Evolutionary conservation across 2,888 invertebrate species (phyloP).

Genomic region (Carpatolechia fugitivella): DNA sequence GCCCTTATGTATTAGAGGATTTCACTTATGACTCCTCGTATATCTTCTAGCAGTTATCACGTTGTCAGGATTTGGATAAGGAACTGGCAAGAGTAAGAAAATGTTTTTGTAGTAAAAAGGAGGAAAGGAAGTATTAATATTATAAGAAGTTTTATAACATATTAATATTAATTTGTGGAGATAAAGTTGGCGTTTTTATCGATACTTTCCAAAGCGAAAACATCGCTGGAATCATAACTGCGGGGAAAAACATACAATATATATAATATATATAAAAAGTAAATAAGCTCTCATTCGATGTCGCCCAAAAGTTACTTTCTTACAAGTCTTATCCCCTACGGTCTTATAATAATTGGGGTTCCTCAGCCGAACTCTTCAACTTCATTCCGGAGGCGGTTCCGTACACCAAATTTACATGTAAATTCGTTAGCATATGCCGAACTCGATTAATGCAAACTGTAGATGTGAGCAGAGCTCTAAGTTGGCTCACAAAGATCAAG

Average conservation of each 20-base stretch:
- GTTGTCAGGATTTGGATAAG: background rate
- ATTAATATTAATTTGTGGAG: too few relatives aligned
- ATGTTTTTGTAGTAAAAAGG: too few relatives aligned
- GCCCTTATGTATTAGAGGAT: background rate
- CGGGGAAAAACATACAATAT: too few relatives aligned
- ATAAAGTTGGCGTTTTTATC: too few relatives aligned
- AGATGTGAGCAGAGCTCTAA: background rate
- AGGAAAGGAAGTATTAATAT: too few relatives aligned
- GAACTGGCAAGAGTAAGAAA: too few relatives aligned
- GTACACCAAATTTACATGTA: slow-evolving; percentile 17
- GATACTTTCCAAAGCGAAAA: too few relatives aligned
- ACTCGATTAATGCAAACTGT: background rate
- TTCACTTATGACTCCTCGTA: background rate
- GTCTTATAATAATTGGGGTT: slow-evolving; percentile 6
- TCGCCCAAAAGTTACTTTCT: background rate
- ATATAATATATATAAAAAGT: too few relatives aligned
- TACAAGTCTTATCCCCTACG: background rate
- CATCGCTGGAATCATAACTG: too few relatives aligned
- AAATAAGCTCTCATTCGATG: too few relatives aligned
- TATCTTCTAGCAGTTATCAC: background rate
- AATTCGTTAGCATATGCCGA: slow-evolving; percentile 13
- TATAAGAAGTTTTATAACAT: too few relatives aligned
- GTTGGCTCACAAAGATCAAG: too few relatives aligned
- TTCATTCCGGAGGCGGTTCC: slow-evolving; percentile 5
- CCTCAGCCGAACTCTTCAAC: slow-evolving; percentile 5